These are phyloP conservation scores for Dolichoris vasculosae DNA, from an alignment of 1,140 invertebrate genomes.

Conservation along the genomic window DNA sequence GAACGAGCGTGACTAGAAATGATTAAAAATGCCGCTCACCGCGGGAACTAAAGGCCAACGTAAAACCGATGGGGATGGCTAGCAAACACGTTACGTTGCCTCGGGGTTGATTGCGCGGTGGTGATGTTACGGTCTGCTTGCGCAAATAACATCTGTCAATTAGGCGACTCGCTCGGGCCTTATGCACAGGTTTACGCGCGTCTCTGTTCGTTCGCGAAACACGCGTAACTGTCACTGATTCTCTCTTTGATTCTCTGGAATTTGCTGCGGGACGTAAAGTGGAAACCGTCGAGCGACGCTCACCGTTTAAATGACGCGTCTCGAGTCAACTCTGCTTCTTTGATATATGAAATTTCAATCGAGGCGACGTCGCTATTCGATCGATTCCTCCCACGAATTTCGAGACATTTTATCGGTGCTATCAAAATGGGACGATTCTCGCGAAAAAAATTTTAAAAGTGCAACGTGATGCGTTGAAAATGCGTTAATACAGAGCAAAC, in stretches of 20 bases:
- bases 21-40: background rate
- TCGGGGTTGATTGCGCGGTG: background rate
- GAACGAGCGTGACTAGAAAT: no score
- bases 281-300: background rate
- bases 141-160: constrained; percentile 49
- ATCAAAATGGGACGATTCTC: no score
- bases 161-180: background rate
- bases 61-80: background rate
- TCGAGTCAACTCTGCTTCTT: background rate
- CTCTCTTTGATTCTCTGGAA: background rate
- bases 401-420: no score
- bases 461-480: no score
- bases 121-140: constrained; percentile 1
- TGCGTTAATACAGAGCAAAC: no score
- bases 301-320: constrained; percentile 19
- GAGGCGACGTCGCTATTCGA: background rate
- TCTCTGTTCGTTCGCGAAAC: background rate
- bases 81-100: background rate
- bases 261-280: background rate
- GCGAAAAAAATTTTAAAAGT: no score
- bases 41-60: background rate
- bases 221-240: background rate
- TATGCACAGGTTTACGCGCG: background rate
- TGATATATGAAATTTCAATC: constrained; percentile 27
- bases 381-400: background rate